Percentiles rank a stretch among this genome's conserved stretches.
phyloP scores from a whole-genome alignment of 2,797 vertebrate species.

The Coreius guichenoti region DNA sequence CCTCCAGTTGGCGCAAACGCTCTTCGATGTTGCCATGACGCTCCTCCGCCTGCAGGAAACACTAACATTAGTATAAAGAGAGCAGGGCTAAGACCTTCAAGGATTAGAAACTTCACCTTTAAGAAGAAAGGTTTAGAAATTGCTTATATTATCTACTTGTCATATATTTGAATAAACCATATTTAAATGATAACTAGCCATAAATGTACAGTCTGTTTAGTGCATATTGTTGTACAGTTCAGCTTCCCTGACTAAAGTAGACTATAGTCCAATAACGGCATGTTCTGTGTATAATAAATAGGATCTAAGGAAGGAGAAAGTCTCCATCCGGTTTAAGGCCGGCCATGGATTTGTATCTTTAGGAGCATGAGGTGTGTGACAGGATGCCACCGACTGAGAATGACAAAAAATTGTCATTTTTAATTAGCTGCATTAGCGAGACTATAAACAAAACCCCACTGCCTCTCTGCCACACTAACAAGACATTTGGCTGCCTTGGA shows the following conservation, averaged over 20 bases:
- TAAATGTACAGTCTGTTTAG: background rate
- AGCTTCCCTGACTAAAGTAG: background rate
- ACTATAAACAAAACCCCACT: conserved; percentile 26
- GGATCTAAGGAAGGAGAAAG: background rate
- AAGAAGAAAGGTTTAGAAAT: background rate
- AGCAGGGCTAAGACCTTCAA: background rate
- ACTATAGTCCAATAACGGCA: background rate
- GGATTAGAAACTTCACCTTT: conserved; percentile 1
- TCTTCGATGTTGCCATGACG: conserved; percentile 93
- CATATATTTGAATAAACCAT: background rate
- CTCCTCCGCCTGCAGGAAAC: conserved; percentile 86
- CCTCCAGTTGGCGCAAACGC: conserved; percentile 91
- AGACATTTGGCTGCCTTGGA: conserved; percentile 31
- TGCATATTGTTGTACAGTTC: background rate
- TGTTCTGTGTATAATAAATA: background rate
- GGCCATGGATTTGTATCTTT: background rate
- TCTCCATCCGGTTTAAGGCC: conserved; percentile 1
- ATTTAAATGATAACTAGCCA: background rate
- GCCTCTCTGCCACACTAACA: conserved; percentile 28
- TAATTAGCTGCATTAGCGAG: conserved; percentile 35
- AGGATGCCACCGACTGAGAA: conserved; percentile 4
- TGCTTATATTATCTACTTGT: background rate
- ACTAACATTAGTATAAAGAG: conserved; percentile 49
- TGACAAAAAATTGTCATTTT: conserved; percentile 29
- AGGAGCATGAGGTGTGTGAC: conserved; percentile 9